Evolutionary conservation across 2,888 invertebrate genomes (phyloP).

Genomic region (Heliconius ethilla): DNA sequence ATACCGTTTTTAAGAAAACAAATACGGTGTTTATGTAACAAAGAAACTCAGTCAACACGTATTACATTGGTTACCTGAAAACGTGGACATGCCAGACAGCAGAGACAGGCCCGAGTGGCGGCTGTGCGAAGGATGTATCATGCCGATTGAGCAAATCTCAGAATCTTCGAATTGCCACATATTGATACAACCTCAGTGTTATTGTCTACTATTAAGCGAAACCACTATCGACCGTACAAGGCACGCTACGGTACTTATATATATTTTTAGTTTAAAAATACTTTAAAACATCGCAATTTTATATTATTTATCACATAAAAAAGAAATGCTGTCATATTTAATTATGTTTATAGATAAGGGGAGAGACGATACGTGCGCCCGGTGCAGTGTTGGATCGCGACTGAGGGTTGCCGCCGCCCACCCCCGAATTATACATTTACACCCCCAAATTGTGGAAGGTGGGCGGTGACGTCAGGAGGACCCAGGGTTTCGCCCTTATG

Average conservation of each 20-base stretch:
- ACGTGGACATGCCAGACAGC: constrained; percentile 73
- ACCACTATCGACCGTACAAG: constrained; percentile 25
- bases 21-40: constrained; percentile 6
- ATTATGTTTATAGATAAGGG: constrained; percentile 63
- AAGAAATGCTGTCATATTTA: constrained; percentile 64
- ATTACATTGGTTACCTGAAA: constrained; percentile 63
- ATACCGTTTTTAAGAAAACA: not conserved
- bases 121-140: constrained; percentile 86
- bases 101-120: constrained; percentile 87
- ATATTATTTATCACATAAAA: constrained; percentile 56
- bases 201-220: constrained; percentile 38
- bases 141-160: constrained; percentile 93
- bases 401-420: constrained; percentile 52
- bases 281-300: constrained; percentile 24
- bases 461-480: constrained; percentile 62
- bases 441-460: constrained; percentile 42
- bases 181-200: constrained; percentile 47
- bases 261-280: constrained; percentile 22
- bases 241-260: constrained; percentile 1
- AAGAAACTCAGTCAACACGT: not conserved
- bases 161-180: constrained; percentile 87
- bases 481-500: constrained; percentile 48
- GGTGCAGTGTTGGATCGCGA: constrained; percentile 71
- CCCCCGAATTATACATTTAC: constrained; percentile 39
- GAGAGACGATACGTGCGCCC: constrained; percentile 59